Evolutionary conservation across 2,888 invertebrate genomes (phyloP), one percentile per base, ranked within the genome.

Genomic region (Tillus elongatus): DNA sequence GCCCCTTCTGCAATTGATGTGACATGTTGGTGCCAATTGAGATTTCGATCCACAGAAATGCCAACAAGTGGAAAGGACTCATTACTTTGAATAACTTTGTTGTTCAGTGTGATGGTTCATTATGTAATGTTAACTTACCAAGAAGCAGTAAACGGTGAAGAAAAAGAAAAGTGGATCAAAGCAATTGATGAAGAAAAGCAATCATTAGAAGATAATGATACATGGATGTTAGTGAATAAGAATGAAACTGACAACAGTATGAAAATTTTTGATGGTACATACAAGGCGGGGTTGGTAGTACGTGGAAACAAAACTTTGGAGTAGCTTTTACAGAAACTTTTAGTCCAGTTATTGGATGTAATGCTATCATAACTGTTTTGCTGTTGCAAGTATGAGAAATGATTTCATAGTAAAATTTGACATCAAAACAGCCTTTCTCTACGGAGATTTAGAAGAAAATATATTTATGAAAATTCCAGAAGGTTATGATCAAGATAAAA

Each of bases 151-250:
- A 10, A 24, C 36, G 34, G 12, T 2, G 4, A 13, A 31, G 16
- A 35, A 9, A 35, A 37, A 29, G 9, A 29, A 14, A 33, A 45
- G 9, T 45, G 39, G 45, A 27, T 14, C 9, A 19, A 33, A 27
- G 42, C 46, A 8, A 42, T 44, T 13, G n/a, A 41, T 27, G 40
- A 46, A 37, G 50, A 51, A 47, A 45, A 47, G 27, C 32, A 43
- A 15, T 46, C 46, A 4, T 36, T 51, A 4, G n/a, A 41, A 10
- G 36, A 45, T 27, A 50, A 48, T 28, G 24, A 46, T 11, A 47
- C 49, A 12, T 47, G 47, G 49, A 35, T 34, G 1, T 16, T 29
- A 8, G 41, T 44, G 8, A 32, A 33, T 39, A 32, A 30, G 32
- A 27, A 33, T 11, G 37, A 43, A 36, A 43, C 36, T 31, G 26